phyloP scores from a whole-genome alignment of 2,888 invertebrate genomes.

The Nomada fucata region DNA sequence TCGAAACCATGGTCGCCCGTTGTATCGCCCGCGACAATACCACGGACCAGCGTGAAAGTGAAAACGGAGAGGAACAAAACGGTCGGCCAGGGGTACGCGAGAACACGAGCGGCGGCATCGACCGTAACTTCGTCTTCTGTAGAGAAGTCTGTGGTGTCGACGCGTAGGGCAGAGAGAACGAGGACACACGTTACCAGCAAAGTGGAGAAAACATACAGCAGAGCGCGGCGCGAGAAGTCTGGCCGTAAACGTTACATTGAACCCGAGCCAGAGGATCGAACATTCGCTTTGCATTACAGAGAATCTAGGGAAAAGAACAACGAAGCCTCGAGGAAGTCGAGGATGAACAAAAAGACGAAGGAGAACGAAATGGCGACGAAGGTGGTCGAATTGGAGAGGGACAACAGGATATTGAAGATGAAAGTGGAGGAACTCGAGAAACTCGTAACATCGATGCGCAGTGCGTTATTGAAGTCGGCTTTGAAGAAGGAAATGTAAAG shows the following conservation, averaged over 20 bases:
- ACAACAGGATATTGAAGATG: conserved; percentile 88
- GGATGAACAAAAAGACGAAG: conserved; percentile 89
- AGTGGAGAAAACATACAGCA: conserved; percentile 39
- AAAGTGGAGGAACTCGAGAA: conserved; percentile 89
- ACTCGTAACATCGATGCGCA: conserved; percentile 88
- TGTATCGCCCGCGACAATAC: conserved; percentile 39
- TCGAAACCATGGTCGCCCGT: conserved; percentile 54
- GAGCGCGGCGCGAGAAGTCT: conserved; percentile 42
- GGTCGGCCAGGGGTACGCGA: neutral
- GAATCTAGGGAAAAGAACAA: conserved; percentile 91
- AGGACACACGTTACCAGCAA: conserved; percentile 30
- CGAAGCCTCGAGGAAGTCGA: conserved; percentile 90
- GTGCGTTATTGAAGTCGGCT: conserved; percentile 88
- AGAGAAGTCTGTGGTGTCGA: conserved; percentile 34
- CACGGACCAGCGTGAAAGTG: conserved; percentile 26
- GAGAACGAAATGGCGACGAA: conserved; percentile 86
- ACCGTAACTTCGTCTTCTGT: conserved; percentile 60
- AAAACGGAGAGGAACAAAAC: conserved; percentile 46
- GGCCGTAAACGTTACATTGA: conserved; percentile 67
- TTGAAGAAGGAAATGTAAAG: conserved; percentile 84
- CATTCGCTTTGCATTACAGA: conserved; percentile 85
- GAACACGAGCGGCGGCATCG: conserved; percentile 46
- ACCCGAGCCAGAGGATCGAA: conserved; percentile 32
- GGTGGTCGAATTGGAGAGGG: conserved; percentile 86
- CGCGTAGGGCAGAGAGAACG: conserved; percentile 58